Conservation (phyloP, 2,113 vertebrate genomes). For the Tenrec ecaudatus region DNA sequence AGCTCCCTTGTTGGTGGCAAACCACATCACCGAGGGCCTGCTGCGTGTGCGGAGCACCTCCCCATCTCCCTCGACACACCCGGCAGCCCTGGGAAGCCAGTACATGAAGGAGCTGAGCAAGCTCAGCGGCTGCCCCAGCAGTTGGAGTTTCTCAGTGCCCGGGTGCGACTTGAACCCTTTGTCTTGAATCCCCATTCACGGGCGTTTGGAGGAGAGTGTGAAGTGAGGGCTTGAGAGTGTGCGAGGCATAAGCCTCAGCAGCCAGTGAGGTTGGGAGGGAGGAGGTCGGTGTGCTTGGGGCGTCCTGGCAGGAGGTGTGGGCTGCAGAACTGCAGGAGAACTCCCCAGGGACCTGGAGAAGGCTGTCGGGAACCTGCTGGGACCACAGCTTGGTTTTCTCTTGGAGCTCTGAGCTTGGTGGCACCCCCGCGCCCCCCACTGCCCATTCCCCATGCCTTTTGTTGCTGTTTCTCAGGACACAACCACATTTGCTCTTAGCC, state of each 20-base stretch:
- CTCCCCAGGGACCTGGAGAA: background rate
- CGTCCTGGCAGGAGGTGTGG: background rate
- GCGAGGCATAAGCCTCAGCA: background rate
- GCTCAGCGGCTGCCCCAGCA: slow-evolving; percentile 7
- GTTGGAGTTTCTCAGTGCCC: background rate
- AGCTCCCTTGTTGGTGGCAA: background rate
- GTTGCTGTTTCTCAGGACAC: background rate
- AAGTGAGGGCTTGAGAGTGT: background rate
- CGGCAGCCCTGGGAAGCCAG: background rate
- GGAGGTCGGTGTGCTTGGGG: background rate
- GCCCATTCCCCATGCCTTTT: background rate
- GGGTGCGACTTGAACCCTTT: background rate
- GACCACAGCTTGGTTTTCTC: background rate
- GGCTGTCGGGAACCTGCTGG: background rate
- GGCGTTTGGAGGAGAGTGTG: slow-evolving; percentile 19
- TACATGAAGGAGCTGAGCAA: background rate
- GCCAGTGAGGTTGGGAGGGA: background rate
- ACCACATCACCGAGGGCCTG: background rate
- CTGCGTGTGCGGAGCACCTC: background rate
- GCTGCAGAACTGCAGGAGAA: background rate
- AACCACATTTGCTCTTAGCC: background rate
- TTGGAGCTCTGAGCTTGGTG: background rate
- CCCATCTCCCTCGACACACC: background rate
- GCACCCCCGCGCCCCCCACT: background rate
- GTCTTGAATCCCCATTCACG: background rate